Conservation (phyloP, 1,140 invertebrate species). For the Planococcus citri region DNA sequence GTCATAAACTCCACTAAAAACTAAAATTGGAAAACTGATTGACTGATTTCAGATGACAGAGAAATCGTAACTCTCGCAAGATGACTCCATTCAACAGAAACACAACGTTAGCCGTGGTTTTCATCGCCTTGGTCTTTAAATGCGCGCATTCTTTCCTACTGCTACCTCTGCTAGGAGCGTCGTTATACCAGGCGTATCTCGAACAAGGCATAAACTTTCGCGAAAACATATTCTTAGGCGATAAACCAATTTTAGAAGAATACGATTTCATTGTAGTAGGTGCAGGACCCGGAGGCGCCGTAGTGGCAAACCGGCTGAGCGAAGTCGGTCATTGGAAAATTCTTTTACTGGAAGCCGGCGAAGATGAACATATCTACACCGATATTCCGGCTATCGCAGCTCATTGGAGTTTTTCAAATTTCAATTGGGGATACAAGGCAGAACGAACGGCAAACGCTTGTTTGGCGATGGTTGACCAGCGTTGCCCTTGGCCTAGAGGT, state of each 20-base stretch:
- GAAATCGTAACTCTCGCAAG: too few relatives aligned
- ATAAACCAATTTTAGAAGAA: slow-evolving; percentile 27
- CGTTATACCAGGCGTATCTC: slow-evolving; percentile 26
- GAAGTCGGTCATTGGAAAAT: slow-evolving; percentile 37
- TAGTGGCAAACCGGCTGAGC: slow-evolving; percentile 44
- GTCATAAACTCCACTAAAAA: too few relatives aligned
- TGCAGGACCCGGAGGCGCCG: slow-evolving; percentile 42
- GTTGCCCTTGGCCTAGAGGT: slow-evolving; percentile 28
- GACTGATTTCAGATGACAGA: too few relatives aligned
- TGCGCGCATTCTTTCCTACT: not conserved
- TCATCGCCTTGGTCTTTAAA: not conserved
- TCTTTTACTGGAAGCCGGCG: slow-evolving; percentile 47
- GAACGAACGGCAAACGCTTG: slow-evolving; percentile 47
- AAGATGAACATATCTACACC: slow-evolving; percentile 51
- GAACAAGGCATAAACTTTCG: slow-evolving; percentile 27
- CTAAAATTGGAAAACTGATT: too few relatives aligned
- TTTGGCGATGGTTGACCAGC: slow-evolving; percentile 29
- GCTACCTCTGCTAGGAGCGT: slow-evolving; percentile 4
- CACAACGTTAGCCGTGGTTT: not conserved
- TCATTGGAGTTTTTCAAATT: slow-evolving; percentile 40
- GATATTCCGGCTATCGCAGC: slow-evolving; percentile 49
- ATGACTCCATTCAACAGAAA: too few relatives aligned
- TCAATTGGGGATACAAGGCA: slow-evolving; percentile 58
- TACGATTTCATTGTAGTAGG: slow-evolving; percentile 37
- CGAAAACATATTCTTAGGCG: slow-evolving; percentile 27